Base-by-base conservation (phyloP, 2,113 vertebrate species). In the Speoplatyrhinus poulsoni region DNA sequence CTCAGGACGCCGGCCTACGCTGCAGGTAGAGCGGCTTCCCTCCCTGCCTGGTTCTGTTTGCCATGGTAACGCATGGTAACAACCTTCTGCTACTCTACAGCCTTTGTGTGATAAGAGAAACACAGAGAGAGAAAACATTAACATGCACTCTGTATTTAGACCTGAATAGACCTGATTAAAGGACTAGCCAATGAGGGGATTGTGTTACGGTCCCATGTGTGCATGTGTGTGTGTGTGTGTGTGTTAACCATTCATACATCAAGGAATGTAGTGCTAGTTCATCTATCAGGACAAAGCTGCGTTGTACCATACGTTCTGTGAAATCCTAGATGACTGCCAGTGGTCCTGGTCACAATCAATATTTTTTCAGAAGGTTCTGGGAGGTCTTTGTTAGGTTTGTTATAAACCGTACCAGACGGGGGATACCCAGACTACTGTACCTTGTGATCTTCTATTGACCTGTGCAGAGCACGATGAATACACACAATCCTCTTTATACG, bases 21-120 rank as follows among this genome's bases (percentile, higher is more conserved):
- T 88, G 81, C 92, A 93, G 91, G 91, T 92, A 93, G 75, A 80
- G 63, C 68, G 74, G 60, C 64, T 46, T 36, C 59, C 62, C 46
- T 36, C 62, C 64, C 65, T 57, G 66, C 69, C 63, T 71, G 72
- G 67, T 46, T 46, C 36, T n/a, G 60, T 12, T n/a, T 36, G 10
- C 65, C 15, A 58, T 46, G 58, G 17, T 48, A 7, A 11, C 32
- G 9, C n/a, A 17, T 67, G n/a, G 52, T 19, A 26, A 16, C 16
- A 55, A 3, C 32, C 46, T 15, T 9, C 36, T 65, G 63, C 11
- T 19, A 19, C 6, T 15, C 32, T 6, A 15, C 17, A 49, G 47
- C 11, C 16, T 49, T 16, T 62, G 47, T 50, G 13, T 62, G 41
- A 46, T 47, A 15, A 12, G 8, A 5, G 19, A 8, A 17, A 19